Evolutionary conservation across 2,797 vertebrate species (phyloP).

Genomic region (Notamacropus eugenii): DNA sequence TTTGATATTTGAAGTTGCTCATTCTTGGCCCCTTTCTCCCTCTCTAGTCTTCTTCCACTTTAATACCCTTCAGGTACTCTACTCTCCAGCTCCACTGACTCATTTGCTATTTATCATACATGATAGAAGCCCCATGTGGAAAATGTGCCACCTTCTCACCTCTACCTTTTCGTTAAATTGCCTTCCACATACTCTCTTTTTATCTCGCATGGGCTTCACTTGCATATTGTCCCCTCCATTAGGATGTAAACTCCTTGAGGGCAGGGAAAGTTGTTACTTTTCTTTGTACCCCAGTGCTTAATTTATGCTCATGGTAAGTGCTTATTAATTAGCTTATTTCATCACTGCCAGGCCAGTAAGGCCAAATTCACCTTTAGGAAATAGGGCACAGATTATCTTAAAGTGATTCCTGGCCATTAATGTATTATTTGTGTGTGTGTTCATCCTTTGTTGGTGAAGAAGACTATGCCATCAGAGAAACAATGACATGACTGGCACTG

Average conservation of each 20-base stretch:
- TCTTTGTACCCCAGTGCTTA: background rate
- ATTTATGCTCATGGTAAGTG: background rate
- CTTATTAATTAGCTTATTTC: background rate
- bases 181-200: background rate
- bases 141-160: background rate
- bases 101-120: background rate
- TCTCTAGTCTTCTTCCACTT: background rate
- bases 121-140: background rate
- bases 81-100: background rate
- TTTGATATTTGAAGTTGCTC: background rate
- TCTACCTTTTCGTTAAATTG: background rate
- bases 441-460: no score
- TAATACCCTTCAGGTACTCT: background rate
- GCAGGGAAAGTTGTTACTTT: background rate
- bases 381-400: background rate
- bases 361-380: conserved; percentile 16
- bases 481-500: no score
- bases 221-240: background rate
- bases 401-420: background rate
- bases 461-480: no score
- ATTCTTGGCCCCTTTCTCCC: background rate
- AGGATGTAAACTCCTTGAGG: background rate
- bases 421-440: background rate
- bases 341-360: background rate
- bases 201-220: background rate